These are phyloP conservation scores for Cacoxenus indagator DNA, from an alignment of 2,888 invertebrate genomes.

Conservation along the genomic window DNA sequence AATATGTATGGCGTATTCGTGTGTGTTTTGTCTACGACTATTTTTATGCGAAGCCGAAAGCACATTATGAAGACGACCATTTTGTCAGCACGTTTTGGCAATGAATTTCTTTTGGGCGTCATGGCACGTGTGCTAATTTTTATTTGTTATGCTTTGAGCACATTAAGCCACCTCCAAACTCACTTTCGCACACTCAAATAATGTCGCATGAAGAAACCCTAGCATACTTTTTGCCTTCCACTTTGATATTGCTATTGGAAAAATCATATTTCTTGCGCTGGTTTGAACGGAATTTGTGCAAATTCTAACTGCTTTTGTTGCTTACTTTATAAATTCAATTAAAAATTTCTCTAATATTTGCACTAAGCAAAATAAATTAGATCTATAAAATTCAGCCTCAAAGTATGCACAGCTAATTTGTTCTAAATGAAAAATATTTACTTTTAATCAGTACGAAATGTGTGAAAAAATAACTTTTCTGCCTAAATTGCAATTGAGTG, in stretches of 20 bases:
- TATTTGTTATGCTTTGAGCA: conserved; percentile 43
- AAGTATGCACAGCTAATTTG: not conserved
- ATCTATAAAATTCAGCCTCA: not conserved
- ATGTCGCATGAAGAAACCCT: not conserved
- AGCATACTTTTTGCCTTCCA: conserved; percentile 19
- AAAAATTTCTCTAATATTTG: conserved; percentile 7
- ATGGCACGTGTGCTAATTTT: conserved; percentile 52
- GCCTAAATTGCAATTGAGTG: not conserved
- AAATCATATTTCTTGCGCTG: not conserved
- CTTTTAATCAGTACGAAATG: conserved; percentile 12
- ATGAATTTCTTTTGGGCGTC: conserved; percentile 39
- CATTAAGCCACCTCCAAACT: not conserved
- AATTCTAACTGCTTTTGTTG: not conserved
- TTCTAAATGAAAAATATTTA: not conserved
- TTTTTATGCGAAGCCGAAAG: not conserved
- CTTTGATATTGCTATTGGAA: not conserved
- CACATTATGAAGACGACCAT: conserved; percentile 1
- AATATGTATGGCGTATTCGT: conserved; percentile 21
- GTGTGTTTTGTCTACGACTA: not conserved
- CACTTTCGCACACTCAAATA: not conserved
- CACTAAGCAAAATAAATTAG: conserved; percentile 6
- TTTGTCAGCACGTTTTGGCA: conserved; percentile 51
- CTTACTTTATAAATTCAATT: conserved; percentile 2
- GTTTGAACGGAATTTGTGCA: not conserved
- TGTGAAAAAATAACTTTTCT: not conserved